A percentile compares a stretch with the other conserved stretches of the same genome.
phyloP scores from a whole-genome alignment of 2,888 invertebrate species.

The Diadromus collaris region DNA sequence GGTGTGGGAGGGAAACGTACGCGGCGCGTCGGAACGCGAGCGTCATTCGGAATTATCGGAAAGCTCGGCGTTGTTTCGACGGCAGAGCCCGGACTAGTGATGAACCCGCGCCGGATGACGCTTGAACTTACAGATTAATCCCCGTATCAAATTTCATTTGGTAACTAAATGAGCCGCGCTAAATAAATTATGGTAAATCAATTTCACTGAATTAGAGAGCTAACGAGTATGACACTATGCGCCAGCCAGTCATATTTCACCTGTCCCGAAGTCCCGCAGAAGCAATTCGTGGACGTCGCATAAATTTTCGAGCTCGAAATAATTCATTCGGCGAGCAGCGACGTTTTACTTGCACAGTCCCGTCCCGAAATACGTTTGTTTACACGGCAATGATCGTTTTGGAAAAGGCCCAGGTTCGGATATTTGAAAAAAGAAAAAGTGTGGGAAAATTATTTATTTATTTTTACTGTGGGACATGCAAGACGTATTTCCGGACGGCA shows the following conservation, averaged over 20 bases:
- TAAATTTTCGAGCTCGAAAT: neutral
- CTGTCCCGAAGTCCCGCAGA: neutral
- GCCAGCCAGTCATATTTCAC: neutral
- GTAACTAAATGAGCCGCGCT: neutral
- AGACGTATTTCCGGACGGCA: neutral
- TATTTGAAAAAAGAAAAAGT: too few species aligned
- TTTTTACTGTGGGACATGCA: neutral
- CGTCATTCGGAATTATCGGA: slow-evolving; percentile 41
- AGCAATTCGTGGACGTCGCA: neutral
- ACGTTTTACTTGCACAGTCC: neutral
- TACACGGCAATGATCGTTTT: neutral
- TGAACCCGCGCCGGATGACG: neutral
- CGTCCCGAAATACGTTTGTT: neutral
- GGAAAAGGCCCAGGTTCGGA: neutral
- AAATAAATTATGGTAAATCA: neutral
- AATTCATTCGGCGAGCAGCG: neutral
- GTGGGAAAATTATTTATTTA: neutral
- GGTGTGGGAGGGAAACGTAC: neutral
- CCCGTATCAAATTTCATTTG: slow-evolving; percentile 12
- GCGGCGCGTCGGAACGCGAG: slow-evolving; percentile 27
- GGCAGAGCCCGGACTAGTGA: neutral
- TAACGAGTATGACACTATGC: neutral
- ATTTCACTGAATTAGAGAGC: slow-evolving; percentile 3
- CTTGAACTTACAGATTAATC: slow-evolving; percentile 2
- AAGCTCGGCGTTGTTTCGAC: slow-evolving; percentile 22